These are phyloP conservation scores for Mirounga angustirostris DNA, from an alignment of 2,113 vertebrate genomes.

Conservation along the genomic window DNA sequence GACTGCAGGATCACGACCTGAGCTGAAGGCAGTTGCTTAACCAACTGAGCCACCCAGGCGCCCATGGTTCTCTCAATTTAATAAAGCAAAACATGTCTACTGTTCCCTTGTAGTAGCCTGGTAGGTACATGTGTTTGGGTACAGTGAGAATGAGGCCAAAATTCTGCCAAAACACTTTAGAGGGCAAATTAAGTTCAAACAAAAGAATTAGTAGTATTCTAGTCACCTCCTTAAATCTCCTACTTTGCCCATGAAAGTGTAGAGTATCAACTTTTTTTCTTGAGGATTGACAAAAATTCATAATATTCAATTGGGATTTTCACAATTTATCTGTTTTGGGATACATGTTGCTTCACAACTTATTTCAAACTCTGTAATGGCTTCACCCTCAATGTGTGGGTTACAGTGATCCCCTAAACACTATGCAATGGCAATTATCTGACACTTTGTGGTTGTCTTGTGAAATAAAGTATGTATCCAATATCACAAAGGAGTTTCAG, in stretches of 20 bases:
- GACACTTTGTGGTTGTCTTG: not conserved
- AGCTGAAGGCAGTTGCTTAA: too few relatives aligned
- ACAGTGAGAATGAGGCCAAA: not conserved
- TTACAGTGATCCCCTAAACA: not conserved
- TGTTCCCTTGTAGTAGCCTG: not conserved
- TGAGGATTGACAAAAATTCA: not conserved
- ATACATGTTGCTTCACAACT: not conserved
- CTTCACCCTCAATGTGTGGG: not conserved
- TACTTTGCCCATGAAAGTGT: not conserved
- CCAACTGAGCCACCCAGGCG: too few relatives aligned
- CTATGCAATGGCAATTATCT: too few relatives aligned
- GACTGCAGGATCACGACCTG: too few relatives aligned
- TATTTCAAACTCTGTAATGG: not conserved
- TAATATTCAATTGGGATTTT: not conserved
- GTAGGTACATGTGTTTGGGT: not conserved
- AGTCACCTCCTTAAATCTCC: not conserved
- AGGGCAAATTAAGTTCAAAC: not conserved
- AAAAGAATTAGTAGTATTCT: not conserved
- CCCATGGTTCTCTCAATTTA: not conserved
- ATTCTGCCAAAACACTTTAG: not conserved
- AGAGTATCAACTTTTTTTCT: not conserved
- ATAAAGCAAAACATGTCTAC: not conserved
- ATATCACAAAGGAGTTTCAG: not conserved
- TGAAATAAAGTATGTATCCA: too few relatives aligned
- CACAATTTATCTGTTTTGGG: not conserved